Base-by-base conservation (phyloP, 1,140 invertebrate genomes). In the Colletes latitarsis region DNA sequence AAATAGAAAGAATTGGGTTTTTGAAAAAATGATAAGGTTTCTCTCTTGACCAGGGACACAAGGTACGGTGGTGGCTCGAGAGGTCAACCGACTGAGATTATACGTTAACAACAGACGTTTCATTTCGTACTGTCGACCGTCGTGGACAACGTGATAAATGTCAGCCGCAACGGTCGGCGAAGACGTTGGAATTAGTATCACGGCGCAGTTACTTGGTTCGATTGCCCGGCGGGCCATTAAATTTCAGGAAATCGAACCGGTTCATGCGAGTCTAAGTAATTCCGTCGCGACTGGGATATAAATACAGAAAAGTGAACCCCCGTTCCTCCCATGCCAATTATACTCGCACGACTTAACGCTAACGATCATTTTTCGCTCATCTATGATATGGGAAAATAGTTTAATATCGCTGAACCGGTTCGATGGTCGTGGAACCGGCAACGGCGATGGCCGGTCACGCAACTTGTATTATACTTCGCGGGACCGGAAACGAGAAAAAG, bases 161-260 rank as follows among this genome's bases (percentile, higher is more conserved):
- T 46, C 68, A 57, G 14, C 17, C 17, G 30, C n/a, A 72, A 39
- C 19, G 60, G 3, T 19, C 15, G 30, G 17, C 15, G 17, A 15
- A 64, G 69, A 78, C 49, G 30, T 30, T 41, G 62, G 46, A 78
- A 78, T 78, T 71, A 72, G 68, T 15, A 43, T n/a, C 57, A n/a
- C 14, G 52, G 67, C 67, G 52, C 21, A 14, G 67, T 52, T 62
- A 30, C 19, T 58, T 39, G 66, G 64, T 68, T 60, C 67, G 43
- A 62, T 77, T 43, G 41, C 9, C 58, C 5, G n/a, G 3, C 17
- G 15, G 14, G 12, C 39, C 43, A 72, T 53, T 63, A 72, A 78
- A 39, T 64, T 43, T 64, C 77, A 78, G 77, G 77, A 78, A 78
- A 78, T 72, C 49, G 77, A 72, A 78, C 77, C 77, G 58, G 77